Evolutionary conservation across 2,113 vertebrate species (phyloP).

Genomic region (cattle (Bos taurus)): ARS-UCD2.0 NC_037344.1:57024501-57025000

Average conservation of each 20-base stretch:
- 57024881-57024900: conserved; percentile 42
- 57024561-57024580: conserved; percentile 37
- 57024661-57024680: not conserved
- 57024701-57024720: not conserved
- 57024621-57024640: not conserved
- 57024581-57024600: not conserved
- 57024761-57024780: conserved; percentile 37
- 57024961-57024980: conserved; percentile 30
- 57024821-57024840: conserved; percentile 15
- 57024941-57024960: conserved; percentile 51
- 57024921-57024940: conserved; percentile 49
- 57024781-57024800: conserved; percentile 32
- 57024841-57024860: conserved; percentile 55
- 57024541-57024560: not conserved
- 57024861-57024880: conserved; percentile 60
- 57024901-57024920: conserved; percentile 53
- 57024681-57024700: conserved; percentile 32
- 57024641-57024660: not conserved
- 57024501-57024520: not conserved
- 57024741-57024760: conserved; percentile 43
- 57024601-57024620: not conserved
- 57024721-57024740: conserved; percentile 37
- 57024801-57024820: conserved; percentile 39
- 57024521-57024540: not conserved
- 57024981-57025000: not conserved